Percentiles rank a stretch among this genome's conserved stretches.
phyloP scores from a whole-genome alignment of 2,797 vertebrate species.

The Chlorospingus semifuscus region DNA sequence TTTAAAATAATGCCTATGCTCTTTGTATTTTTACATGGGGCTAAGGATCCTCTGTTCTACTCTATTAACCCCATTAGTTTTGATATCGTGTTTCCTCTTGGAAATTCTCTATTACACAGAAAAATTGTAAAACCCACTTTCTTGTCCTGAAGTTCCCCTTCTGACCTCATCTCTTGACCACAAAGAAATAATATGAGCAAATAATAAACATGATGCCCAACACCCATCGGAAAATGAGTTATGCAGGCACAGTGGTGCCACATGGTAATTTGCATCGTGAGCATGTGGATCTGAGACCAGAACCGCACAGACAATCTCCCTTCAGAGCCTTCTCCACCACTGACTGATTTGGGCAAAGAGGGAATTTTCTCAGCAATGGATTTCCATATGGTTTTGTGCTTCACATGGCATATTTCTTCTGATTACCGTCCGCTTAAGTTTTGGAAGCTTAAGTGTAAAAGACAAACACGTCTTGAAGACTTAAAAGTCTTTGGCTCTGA shows the following conservation, averaged over 20 bases:
- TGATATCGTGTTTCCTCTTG: background rate
- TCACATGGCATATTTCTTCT: background rate
- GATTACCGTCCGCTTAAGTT: background rate
- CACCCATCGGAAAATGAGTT: background rate
- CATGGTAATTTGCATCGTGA: accelerated
- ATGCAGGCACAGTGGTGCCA: too few relatives aligned
- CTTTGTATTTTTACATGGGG: background rate
- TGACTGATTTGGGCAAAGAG: background rate
- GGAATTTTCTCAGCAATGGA: background rate
- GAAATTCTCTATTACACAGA: background rate
- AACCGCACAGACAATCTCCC: accelerated
- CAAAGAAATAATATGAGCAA: background rate
- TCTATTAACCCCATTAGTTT: background rate
- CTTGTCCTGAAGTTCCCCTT: background rate
- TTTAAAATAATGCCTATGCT: background rate
- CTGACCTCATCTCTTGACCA: accelerated
- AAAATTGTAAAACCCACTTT: background rate
- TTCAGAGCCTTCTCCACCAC: background rate
- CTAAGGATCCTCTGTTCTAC: background rate
- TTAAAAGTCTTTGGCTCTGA: background rate
- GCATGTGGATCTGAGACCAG: background rate
- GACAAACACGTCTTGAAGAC: background rate
- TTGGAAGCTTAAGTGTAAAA: background rate
- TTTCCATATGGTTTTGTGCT: background rate
- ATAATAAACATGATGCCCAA: background rate